Conservation (phyloP, 2,888 invertebrate genomes). For the Yponomeuta evonymella region DNA sequence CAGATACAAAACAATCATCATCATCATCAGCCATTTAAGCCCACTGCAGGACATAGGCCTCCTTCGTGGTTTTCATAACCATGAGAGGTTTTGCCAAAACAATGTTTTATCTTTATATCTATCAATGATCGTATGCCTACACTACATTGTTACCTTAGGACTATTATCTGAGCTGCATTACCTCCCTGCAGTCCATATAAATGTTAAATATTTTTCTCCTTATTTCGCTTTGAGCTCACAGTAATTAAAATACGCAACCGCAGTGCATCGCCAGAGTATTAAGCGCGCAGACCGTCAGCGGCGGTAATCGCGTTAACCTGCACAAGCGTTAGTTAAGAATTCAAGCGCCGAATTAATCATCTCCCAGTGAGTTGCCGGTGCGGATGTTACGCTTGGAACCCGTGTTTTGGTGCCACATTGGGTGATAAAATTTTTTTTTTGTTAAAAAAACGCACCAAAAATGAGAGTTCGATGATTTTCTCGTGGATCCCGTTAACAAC, state of each 20-base stretch:
- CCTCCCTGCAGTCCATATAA: no score
- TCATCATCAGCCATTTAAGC: no score
- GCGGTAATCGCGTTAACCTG: slow-evolving; percentile 35
- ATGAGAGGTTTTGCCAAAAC: no score
- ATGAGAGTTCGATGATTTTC: background rate
- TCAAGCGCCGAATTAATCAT: slow-evolving; percentile 28
- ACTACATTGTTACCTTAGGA: no score
- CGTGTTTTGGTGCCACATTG: background rate
- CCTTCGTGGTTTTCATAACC: no score
- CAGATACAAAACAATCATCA: no score
- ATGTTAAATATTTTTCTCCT: background rate
- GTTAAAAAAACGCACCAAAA: background rate
- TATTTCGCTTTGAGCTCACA: slow-evolving; percentile 31
- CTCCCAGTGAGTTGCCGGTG: slow-evolving; percentile 4
- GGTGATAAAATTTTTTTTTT: no score
- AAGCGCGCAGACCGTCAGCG: slow-evolving; percentile 18
- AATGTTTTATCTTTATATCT: no score
- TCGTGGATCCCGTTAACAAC: no score
- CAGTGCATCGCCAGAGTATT: slow-evolving; percentile 33
- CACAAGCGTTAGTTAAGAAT: slow-evolving; percentile 14
- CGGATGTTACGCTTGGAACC: background rate
- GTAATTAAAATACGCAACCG: slow-evolving; percentile 56
- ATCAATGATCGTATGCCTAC: no score
- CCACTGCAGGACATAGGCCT: no score
- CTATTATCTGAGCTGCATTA: no score